Evolutionary conservation across 2,888 invertebrate genomes (phyloP).

Genomic region (Heteromurus nitidus): DNA sequence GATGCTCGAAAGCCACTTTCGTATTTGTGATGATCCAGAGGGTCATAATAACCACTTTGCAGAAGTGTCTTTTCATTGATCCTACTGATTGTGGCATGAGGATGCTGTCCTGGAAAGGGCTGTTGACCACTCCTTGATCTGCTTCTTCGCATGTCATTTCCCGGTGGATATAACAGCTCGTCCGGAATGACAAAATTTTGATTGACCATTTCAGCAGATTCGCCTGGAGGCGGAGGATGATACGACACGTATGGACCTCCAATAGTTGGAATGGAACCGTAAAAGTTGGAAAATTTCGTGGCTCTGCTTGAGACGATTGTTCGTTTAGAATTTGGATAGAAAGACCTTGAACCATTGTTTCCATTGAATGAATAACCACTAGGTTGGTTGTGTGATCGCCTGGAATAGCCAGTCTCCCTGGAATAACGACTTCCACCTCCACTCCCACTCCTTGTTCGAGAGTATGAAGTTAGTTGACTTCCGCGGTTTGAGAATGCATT

Average conservation of each 20-base stretch:
- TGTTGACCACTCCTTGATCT: no score
- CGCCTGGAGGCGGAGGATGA: not conserved
- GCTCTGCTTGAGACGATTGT: not conserved
- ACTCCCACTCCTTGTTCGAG: not conserved
- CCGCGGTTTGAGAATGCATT: not conserved
- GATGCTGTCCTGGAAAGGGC: not conserved
- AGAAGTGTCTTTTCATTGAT: not conserved
- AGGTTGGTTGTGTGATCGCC: not conserved
- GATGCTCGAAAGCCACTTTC: no score
- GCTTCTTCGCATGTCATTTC: not conserved
- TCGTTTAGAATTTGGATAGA: conserved; percentile 22
- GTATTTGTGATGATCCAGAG: not conserved
- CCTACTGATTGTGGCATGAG: not conserved
- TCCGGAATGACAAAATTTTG: not conserved
- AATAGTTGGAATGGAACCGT: conserved; percentile 9
- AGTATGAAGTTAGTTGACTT: not conserved
- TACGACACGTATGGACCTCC: conserved; percentile 26
- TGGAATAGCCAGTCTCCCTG: not conserved
- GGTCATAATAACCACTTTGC: no score
- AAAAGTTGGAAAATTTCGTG: conserved; percentile 32
- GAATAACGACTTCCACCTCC: not conserved
- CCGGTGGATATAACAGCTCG: not conserved
- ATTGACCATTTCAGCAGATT: not conserved
- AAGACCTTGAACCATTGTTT: conserved; percentile 1
- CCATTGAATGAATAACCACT: not conserved